phyloP scores from a whole-genome alignment of 2,888 invertebrate species.

The Apotomis capreana region DNA sequence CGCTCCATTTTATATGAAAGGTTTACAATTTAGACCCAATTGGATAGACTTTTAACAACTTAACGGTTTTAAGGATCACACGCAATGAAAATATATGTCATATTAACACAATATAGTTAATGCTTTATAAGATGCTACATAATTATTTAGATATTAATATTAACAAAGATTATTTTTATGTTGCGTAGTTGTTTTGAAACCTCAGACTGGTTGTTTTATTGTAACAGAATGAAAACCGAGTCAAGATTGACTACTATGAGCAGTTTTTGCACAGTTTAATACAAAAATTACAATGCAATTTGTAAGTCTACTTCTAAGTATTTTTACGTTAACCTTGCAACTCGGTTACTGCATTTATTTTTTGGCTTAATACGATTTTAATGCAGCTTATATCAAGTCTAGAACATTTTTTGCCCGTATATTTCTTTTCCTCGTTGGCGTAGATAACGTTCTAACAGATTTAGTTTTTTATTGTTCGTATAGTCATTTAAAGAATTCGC shows the following conservation, averaged over 20 bases:
- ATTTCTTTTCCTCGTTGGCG: not conserved
- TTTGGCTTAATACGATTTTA: conserved; percentile 22
- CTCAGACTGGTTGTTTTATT: too few relatives aligned
- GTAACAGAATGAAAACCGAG: not conserved
- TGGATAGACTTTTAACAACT: not conserved
- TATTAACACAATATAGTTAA: too few relatives aligned
- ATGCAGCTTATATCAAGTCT: conserved; percentile 16
- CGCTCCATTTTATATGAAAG: conserved; percentile 28
- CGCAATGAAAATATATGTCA: too few relatives aligned
- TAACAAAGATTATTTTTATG: too few relatives aligned
- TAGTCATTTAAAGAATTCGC: conserved; percentile 57
- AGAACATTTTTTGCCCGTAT: conserved; percentile 7
- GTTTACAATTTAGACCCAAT: conserved; percentile 17
- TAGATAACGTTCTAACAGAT: conserved; percentile 4
- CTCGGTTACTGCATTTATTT: conserved; percentile 11
- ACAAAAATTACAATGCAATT: conserved; percentile 19
- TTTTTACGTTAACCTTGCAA: conserved; percentile 1
- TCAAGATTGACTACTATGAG: not conserved
- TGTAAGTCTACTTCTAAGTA: not conserved
- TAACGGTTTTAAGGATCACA: too few relatives aligned
- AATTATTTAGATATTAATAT: too few relatives aligned
- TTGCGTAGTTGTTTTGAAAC: too few relatives aligned
- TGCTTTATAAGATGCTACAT: too few relatives aligned
- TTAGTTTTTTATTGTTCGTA: conserved; percentile 49
- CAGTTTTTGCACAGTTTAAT: not conserved